phyloP scores from a whole-genome alignment of 2,888 invertebrate genomes.

The Andrena bicolor region DNA sequence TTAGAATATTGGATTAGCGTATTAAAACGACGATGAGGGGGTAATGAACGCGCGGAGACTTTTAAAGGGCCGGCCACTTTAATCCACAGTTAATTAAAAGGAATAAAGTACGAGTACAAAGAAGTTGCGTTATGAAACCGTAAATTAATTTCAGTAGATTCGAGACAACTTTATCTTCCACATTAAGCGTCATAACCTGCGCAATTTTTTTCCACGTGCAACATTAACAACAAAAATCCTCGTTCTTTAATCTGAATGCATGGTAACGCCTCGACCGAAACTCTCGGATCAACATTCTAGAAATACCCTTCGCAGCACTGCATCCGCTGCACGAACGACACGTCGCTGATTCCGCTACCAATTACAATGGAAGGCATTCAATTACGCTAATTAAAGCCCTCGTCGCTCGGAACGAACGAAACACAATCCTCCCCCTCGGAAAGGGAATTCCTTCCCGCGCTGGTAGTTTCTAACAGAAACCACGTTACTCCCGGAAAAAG shows the following conservation, averaged over 20 bases:
- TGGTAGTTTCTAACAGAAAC: constrained; percentile 10
- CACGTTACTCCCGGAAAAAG: not conserved
- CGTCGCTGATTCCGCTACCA: not conserved
- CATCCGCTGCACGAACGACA: not conserved
- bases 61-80: constrained; percentile 22
- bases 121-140: constrained; percentile 3
- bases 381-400: constrained; percentile 29
- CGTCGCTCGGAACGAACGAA: not conserved
- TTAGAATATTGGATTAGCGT: constrained; percentile 55
- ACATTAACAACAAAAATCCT: too few relatives aligned
- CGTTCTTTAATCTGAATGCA: too few relatives aligned
- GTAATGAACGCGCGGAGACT: constrained; percentile 36
- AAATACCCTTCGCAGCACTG: too few relatives aligned
- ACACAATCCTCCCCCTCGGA: not conserved
- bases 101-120: constrained; percentile 38
- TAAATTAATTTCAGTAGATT: constrained; percentile 33
- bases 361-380: constrained; percentile 3
- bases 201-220: too few relatives aligned
- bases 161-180: not conserved
- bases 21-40: constrained; percentile 27
- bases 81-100: constrained; percentile 51
- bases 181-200: too few relatives aligned
- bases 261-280: too few relatives aligned
- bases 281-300: too few relatives aligned
- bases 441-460: not conserved